Conservation (phyloP, 2,797 vertebrate species). For the Saxicola maurus region DNA sequence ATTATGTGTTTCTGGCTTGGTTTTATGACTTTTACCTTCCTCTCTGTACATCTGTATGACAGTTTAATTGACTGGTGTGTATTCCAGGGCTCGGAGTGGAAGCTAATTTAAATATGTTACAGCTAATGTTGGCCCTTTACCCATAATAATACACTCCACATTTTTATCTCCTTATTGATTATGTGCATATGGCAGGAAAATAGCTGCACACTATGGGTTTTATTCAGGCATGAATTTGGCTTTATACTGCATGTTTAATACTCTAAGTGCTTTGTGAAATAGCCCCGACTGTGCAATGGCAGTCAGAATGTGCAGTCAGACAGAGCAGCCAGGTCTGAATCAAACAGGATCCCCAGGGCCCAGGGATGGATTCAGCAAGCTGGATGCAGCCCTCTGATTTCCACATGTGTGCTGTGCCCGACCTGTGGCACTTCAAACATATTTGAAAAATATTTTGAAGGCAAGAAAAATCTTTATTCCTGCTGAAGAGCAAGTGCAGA, state of each 20-base stretch:
- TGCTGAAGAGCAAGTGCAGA: not conserved
- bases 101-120: slow-evolving; percentile 67
- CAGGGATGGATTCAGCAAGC: not conserved
- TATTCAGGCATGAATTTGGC: slow-evolving; percentile 21
- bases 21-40: slow-evolving; percentile 64
- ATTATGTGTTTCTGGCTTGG: slow-evolving; percentile 62
- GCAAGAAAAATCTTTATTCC: not conserved
- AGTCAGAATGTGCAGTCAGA: not conserved
- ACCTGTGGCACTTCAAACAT: not conserved
- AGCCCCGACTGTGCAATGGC: not conserved
- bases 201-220: not conserved
- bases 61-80: slow-evolving; percentile 66
- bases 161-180: slow-evolving; percentile 53
- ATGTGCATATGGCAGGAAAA: slow-evolving; percentile 52
- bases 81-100: slow-evolving; percentile 28
- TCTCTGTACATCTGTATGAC: slow-evolving; percentile 53
- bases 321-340: not conserved
- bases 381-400: not conserved
- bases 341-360: not conserved
- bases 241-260: slow-evolving; percentile 8
- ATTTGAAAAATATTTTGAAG: not conserved
- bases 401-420: not conserved
- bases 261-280: slow-evolving; percentile 33
- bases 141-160: slow-evolving; percentile 36
- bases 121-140: slow-evolving; percentile 55